A percentile compares a stretch with the other conserved stretches of the same genome.
Conservation (phyloP, 2,797 vertebrate genomes). For the Pantherophis alleghaniensis region DNA sequence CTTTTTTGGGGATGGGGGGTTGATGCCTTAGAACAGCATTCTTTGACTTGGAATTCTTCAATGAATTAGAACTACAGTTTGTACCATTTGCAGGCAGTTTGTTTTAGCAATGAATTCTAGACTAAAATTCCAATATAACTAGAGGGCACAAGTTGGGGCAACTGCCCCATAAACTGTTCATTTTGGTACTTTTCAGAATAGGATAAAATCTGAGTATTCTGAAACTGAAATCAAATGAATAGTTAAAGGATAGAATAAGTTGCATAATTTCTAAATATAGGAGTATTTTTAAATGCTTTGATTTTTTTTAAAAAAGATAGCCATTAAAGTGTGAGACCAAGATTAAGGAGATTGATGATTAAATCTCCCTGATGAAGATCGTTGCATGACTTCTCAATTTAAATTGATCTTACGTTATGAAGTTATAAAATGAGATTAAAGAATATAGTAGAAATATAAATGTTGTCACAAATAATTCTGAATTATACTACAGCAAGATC, state of each 20-base stretch:
- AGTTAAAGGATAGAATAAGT: neutral
- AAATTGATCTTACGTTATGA: neutral
- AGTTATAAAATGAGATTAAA: neutral
- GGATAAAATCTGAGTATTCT: neutral
- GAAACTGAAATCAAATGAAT: neutral
- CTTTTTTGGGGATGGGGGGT: neutral
- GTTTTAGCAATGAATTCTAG: neutral
- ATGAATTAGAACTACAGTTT: neutral
- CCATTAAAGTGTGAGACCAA: neutral
- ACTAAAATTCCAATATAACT: neutral
- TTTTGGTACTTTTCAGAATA: neutral
- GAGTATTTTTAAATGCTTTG: neutral
- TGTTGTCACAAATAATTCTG: neutral
- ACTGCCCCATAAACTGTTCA: neutral
- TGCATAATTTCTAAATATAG: neutral
- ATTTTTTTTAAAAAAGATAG: neutral
- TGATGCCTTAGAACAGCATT: neutral
- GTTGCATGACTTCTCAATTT: neutral
- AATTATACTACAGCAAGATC: neutral
- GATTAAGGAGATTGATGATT: neutral
- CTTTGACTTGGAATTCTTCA: neutral
- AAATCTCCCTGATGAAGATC: neutral
- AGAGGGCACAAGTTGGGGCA: neutral
- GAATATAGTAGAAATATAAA: neutral
- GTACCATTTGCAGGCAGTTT: neutral